A percentile compares a stretch with the other conserved stretches of the same genome.
These are phyloP conservation scores for Latrodectus geometricus DNA, from an alignment of 1,140 invertebrate genomes.

Conservation along the genomic window DNA sequence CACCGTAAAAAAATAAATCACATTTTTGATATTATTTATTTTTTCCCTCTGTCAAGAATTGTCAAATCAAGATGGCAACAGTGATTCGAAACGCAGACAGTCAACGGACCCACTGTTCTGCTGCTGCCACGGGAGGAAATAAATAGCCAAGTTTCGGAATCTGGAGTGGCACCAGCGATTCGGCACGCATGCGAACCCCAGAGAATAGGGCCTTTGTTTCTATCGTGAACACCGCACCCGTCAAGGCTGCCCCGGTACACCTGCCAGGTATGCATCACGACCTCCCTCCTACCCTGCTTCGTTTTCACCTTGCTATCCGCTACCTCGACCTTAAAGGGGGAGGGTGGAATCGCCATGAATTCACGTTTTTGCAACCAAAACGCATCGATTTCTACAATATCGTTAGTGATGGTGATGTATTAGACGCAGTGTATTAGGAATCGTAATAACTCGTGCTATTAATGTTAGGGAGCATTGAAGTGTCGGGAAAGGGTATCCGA, in stretches of 20 bases:
- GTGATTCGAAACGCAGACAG: background rate
- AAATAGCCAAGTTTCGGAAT: background rate
- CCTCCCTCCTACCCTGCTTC: background rate
- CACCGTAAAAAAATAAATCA: background rate
- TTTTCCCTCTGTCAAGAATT: background rate
- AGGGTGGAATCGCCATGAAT: background rate
- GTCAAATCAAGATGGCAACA: background rate
- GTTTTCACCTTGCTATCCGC: background rate
- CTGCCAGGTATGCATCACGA: conserved; percentile 3
- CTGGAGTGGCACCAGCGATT: conserved; percentile 11
- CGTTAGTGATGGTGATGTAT: background rate
- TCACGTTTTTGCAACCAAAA: background rate
- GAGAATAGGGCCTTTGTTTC: conserved; percentile 11
- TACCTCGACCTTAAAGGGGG: background rate
- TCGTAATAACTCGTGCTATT: background rate
- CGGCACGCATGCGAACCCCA: background rate
- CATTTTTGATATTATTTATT: background rate
- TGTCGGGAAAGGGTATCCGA: too few species aligned
- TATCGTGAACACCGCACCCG: background rate
- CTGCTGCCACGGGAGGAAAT: background rate
- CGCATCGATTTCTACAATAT: background rate
- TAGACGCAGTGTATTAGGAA: background rate
- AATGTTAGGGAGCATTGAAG: too few species aligned
- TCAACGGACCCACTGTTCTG: background rate
- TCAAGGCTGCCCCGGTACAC: conserved; percentile 10